phyloP scores from a whole-genome alignment of 2,113 vertebrate species.

The Xiphorhynchus elegans region DNA sequence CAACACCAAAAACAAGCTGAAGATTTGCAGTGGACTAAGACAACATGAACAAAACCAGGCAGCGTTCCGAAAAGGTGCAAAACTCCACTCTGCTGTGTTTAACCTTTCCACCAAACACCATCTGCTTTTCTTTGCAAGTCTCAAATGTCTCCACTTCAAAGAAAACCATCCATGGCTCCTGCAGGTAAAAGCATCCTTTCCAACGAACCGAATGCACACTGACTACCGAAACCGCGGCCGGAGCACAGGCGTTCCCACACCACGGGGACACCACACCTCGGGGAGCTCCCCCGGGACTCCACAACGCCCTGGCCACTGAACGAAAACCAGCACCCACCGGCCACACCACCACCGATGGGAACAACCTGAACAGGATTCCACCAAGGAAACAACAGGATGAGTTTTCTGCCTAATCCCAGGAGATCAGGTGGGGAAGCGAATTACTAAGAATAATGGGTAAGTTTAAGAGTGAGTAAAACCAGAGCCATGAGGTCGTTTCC shows the following conservation, averaged over 20 bases:
- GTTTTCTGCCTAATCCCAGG: not conserved
- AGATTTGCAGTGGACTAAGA: not conserved
- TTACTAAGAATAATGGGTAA: not conserved
- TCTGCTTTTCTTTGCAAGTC: not conserved
- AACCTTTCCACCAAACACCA: not conserved
- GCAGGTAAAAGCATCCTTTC: not conserved
- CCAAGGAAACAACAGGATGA: not conserved
- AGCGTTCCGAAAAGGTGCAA: not conserved
- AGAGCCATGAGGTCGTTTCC: not conserved
- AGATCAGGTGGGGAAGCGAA: not conserved
- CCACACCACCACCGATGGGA: not conserved
- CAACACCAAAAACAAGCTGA: not conserved
- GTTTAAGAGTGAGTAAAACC: not conserved
- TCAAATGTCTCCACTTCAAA: not conserved
- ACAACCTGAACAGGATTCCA: not conserved
- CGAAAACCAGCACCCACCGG: not conserved
- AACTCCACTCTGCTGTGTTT: not conserved
- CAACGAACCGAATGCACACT: fast-evolving
- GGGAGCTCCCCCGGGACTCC: not conserved
- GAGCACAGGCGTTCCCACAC: not conserved
- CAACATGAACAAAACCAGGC: not conserved
- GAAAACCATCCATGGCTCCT: not conserved
- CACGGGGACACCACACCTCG: not conserved
- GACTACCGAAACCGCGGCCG: fast-evolving
- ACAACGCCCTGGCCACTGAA: not conserved